A percentile compares a stretch with the other conserved stretches of the same genome.
These are phyloP conservation scores for Elysia crispata DNA, from an alignment of 2,888 invertebrate species.

Conservation along the genomic window DNA sequence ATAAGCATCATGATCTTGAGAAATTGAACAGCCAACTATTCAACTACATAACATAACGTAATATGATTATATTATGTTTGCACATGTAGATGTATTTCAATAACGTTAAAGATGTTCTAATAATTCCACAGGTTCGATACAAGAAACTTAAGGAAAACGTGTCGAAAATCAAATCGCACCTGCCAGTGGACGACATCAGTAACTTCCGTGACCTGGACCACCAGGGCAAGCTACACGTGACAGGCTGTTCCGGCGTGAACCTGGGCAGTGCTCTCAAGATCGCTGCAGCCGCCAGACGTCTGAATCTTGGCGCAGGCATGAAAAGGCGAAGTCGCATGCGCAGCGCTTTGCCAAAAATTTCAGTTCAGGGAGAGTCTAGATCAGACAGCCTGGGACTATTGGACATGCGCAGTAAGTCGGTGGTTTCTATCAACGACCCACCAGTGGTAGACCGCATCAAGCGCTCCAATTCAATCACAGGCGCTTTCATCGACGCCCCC, in stretches of 20 bases:
- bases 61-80: too few relatives aligned
- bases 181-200: constrained; percentile 64
- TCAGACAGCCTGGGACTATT: neutral
- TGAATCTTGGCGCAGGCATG: constrained; percentile 53
- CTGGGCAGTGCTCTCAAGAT: constrained; percentile 67
- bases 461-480: constrained; percentile 64
- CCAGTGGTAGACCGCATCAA: neutral
- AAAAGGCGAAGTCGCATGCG: constrained; percentile 9
- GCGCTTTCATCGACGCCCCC: constrained; percentile 63
- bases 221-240: constrained; percentile 62
- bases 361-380: neutral
- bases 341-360: constrained; percentile 47
- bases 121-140: constrained; percentile 56
- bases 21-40: too few relatives aligned
- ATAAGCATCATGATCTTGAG: too few relatives aligned
- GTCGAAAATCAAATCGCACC: constrained; percentile 65
- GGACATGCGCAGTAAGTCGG: neutral
- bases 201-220: constrained; percentile 62
- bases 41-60: too few relatives aligned
- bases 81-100: too few relatives aligned
- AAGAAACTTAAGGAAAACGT: constrained; percentile 69
- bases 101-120: too few relatives aligned
- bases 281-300: constrained; percentile 64
- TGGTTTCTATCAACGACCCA: neutral
- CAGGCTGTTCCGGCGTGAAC: constrained; percentile 56